phyloP scores from a whole-genome alignment of 2,113 vertebrate species.

The Dendrocopos noguchii region DNA sequence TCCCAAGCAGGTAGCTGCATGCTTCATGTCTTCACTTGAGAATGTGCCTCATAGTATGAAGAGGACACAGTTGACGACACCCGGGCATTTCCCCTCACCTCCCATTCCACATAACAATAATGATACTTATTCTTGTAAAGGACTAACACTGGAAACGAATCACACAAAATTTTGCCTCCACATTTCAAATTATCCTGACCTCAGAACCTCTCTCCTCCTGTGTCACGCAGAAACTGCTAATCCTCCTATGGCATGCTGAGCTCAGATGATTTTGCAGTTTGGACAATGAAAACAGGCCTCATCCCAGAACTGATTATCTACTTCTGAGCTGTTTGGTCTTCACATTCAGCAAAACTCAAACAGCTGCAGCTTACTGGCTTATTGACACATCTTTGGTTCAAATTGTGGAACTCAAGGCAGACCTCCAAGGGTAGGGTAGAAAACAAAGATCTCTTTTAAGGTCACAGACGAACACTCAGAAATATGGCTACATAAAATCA shows the following conservation, averaged over 20 bases:
- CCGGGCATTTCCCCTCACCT: background rate
- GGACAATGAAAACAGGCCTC: background rate
- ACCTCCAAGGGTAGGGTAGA: background rate
- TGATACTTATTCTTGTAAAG: background rate
- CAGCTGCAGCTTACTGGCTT: background rate
- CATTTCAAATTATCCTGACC: background rate
- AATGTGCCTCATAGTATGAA: background rate
- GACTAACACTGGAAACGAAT: background rate
- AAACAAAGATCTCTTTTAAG: background rate
- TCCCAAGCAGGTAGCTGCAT: background rate
- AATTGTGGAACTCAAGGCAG: background rate
- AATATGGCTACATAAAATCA: background rate
- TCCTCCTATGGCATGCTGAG: background rate
- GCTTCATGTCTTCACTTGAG: background rate
- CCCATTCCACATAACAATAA: accelerated
- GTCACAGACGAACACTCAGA: background rate
- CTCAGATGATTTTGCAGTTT: background rate
- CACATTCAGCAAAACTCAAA: background rate
- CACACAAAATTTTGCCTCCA: background rate
- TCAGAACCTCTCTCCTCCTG: background rate
- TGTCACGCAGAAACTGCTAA: background rate
- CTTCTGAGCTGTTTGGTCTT: background rate
- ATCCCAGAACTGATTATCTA: background rate
- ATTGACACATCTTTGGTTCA: accelerated
- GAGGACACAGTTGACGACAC: background rate